These are phyloP conservation scores for Siphamia tubifer DNA, from an alignment of 2,113 vertebrate genomes.

Conservation along the genomic window DNA sequence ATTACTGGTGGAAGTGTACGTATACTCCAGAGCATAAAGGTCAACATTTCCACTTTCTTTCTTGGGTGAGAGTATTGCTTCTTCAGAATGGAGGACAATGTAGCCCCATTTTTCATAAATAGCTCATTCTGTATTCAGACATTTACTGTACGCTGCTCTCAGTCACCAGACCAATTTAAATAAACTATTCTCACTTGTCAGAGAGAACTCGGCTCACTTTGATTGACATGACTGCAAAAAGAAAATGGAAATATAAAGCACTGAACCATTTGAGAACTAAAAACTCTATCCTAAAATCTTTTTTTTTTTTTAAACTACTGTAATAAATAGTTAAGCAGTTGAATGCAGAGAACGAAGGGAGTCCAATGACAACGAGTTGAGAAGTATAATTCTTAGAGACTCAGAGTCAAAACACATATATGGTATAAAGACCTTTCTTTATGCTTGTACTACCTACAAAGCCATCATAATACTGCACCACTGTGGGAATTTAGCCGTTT, in stretches of 20 bases:
- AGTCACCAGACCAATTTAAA: conserved; percentile 84
- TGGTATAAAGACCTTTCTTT: too few relatives aligned
- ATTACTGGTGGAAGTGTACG: conserved; percentile 8
- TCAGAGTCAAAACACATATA: too few relatives aligned
- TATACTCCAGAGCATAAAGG: conserved; percentile 87
- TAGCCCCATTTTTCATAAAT: conserved; percentile 81
- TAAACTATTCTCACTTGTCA: conserved; percentile 88
- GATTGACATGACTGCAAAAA: conserved; percentile 78
- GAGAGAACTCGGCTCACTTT: conserved; percentile 83
- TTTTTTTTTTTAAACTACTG: background rate
- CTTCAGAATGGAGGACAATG: conserved; percentile 89
- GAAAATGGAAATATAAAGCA: conserved; percentile 37
- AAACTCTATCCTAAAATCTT: background rate
- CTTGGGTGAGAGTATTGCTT: conserved; percentile 86
- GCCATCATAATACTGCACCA: too few relatives aligned
- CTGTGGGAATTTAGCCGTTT: too few relatives aligned
- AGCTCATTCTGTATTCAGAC: conserved; percentile 91
- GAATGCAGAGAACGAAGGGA: background rate
- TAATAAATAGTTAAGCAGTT: background rate
- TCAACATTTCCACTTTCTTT: conserved; percentile 90
- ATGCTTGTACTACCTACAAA: too few relatives aligned
- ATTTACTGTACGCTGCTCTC: conserved; percentile 80
- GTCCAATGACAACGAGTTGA: background rate
- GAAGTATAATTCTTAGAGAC: background rate
- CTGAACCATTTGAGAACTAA: background rate